Base-by-base conservation (phyloP, 1,140 invertebrate species). In the Drosophila azteca region DNA sequence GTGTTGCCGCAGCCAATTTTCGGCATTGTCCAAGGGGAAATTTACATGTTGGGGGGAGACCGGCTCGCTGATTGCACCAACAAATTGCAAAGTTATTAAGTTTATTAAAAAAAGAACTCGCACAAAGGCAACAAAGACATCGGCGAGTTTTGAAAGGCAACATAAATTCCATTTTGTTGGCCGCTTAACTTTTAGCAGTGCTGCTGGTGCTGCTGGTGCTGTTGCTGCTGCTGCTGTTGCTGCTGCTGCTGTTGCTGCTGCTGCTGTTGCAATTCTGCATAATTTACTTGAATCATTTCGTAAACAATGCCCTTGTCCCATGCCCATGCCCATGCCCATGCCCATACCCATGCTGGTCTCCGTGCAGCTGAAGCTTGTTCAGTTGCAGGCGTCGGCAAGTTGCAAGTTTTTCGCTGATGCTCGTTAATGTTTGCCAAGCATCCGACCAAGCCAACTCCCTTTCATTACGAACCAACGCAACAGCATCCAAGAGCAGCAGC, bases 41-140 rank as follows among this genome's bases (percentile, higher is more conserved):
- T 81, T 81, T 77, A 54, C 63, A 75, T 75, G 72, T 60, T 35
- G 55, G 55, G 45, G 29, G 55, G 55, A 41, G 29, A 62, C 29
- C 11, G 31, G n/a, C 39, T 41, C 70, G 15, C 83, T 87, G 82
- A 87, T 85, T 85, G 82, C 82, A 78, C 63, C 82, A 82, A 79
- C 83, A 87, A 87, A 87, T 82, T 88, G 78, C 79, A 79, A 87
- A 82, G 78, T 88, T 88, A 87, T 88, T 87, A 87, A 81, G 81
- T 85, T 85, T 84, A 82, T 82, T 81, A 87, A 87, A 87, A 85
- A 78, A 87, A 87, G 76, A 54, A 72, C 62, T 20, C 29, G 45
- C 24, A 50, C 62, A 74, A 45, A 7, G 48, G 57, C 62, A 66
- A 71, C 68, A 70, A 67, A 67, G 78, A 75, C 73, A 77, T 63